Evolutionary conservation across 2,888 invertebrate species (phyloP).

Genomic region (Siphlonurus alternatus): DNA sequence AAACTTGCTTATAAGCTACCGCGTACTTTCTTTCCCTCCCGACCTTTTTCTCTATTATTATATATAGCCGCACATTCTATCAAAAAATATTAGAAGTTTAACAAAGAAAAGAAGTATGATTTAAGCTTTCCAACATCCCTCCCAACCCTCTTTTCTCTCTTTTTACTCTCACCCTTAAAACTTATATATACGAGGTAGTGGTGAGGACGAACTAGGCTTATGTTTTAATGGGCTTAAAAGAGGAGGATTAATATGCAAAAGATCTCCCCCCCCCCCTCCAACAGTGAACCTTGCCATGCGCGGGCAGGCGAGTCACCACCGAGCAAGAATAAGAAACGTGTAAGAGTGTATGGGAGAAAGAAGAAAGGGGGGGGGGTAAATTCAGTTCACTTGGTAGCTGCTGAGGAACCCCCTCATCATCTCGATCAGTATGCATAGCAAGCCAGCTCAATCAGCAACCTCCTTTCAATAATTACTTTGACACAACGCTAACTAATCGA

Average conservation of each 20-base stretch:
- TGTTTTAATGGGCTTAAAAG: constrained; percentile 8
- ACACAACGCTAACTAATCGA: neutral
- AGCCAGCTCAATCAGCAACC: neutral
- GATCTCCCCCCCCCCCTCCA: neutral
- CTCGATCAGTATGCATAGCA: neutral
- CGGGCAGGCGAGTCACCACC: neutral
- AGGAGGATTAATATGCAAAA: constrained; percentile 9
- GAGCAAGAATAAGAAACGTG: neutral
- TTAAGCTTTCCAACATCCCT: neutral
- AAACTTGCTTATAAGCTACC: too few relatives aligned
- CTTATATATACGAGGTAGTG: neutral
- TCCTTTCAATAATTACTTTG: neutral
- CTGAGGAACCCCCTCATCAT: neutral
- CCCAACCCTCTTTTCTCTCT: neutral
- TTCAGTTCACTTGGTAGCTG: too few relatives aligned
- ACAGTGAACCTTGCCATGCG: too few relatives aligned
- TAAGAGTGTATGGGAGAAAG: neutral
- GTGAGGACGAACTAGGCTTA: constrained; percentile 1
- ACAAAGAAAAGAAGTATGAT: neutral
- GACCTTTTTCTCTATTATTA: neutral
- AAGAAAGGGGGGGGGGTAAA: neutral
- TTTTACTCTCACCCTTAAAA: neutral
- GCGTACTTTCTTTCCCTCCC: neutral
- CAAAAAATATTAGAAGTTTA: neutral
- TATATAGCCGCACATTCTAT: neutral